A percentile compares a stretch with the other conserved stretches of the same genome.
Evolutionary conservation across 2,797 vertebrate species (phyloP).

Genomic region (Emydoidea blandingii): DNA sequence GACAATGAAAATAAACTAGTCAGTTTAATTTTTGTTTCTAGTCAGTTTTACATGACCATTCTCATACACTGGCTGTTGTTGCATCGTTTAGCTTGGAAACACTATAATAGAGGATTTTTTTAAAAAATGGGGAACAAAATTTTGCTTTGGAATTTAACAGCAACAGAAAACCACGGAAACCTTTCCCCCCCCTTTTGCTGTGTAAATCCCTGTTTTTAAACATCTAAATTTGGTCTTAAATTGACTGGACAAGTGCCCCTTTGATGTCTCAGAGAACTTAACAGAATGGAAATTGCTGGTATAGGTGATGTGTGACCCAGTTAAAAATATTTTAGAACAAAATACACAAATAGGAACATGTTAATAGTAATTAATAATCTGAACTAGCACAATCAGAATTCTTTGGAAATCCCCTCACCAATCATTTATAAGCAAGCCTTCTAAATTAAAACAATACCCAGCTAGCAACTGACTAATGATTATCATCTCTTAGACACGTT

Average conservation of each 20-base stretch:
- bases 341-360: neutral
- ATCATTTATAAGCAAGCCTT: neutral
- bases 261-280: neutral
- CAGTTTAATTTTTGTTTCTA: neutral
- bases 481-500: neutral
- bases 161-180: neutral
- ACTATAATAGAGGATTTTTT: neutral
- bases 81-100: neutral
- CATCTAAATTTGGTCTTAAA: neutral
- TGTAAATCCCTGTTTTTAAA: neutral
- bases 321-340: neutral
- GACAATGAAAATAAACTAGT: neutral
- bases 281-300: neutral
- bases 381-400: neutral
- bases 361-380: neutral
- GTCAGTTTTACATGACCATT: slow-evolving; percentile 2
- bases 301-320: neutral
- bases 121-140: neutral
- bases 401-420: neutral
- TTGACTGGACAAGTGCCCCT: neutral
- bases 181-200: neutral
- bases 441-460: neutral
- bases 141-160: slow-evolving; percentile 7
- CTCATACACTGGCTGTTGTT: neutral
- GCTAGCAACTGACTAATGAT: neutral